A percentile compares a stretch with the other conserved stretches of the same genome.
phyloP scores from a whole-genome alignment of 2,797 vertebrate species.

The Oreortyx pictus region DNA sequence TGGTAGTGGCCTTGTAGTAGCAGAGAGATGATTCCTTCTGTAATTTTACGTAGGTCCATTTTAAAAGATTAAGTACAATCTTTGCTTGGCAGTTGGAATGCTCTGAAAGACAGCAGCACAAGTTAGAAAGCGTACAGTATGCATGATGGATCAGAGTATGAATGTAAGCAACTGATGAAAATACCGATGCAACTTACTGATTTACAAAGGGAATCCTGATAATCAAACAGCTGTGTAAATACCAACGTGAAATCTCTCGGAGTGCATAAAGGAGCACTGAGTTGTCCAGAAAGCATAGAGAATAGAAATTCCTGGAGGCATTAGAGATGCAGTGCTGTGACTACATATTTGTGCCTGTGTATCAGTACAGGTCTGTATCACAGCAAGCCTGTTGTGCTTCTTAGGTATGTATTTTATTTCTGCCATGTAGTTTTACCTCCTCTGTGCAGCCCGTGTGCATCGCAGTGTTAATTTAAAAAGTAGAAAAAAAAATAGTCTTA shows the following conservation, averaged over 20 bases:
- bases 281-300: not conserved
- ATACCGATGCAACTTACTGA: fast-evolving
- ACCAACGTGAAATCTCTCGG: not conserved
- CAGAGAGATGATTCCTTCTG: not conserved
- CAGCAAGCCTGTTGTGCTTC: no score
- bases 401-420: not conserved
- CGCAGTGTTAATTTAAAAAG: not conserved
- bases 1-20: not conserved
- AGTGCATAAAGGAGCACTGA: not conserved
- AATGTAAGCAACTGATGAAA: not conserved
- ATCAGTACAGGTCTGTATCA: not conserved
- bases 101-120: not conserved
- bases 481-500: fast-evolving
- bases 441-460: no score
- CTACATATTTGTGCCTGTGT: not conserved
- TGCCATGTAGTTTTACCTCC: not conserved
- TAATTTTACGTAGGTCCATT: not conserved
- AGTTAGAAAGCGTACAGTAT: not conserved
- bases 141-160: not conserved
- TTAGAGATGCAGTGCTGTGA: not conserved
- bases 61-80: not conserved
- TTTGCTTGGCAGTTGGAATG: not conserved
- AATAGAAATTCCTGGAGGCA: not conserved
- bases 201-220: not conserved
- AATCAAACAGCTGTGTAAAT: not conserved